Conservation (phyloP, 1,140 invertebrate species). For the Palaemon carinicauda region DNA sequence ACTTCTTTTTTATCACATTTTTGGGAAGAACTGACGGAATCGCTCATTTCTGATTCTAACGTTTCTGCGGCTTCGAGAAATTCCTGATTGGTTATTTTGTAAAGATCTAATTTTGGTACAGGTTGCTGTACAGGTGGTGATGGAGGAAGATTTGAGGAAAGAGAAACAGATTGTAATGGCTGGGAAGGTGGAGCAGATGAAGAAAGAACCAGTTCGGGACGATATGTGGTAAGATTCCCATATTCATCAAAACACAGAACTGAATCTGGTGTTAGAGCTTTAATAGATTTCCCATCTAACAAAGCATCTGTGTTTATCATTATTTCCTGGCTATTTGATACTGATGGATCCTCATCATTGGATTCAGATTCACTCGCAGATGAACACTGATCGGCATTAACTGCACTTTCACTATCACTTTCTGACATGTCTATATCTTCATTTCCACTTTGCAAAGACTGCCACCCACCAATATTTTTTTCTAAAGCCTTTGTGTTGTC, state of each 20-base stretch:
- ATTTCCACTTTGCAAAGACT: neutral
- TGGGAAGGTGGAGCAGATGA: neutral
- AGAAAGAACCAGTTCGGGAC: neutral
- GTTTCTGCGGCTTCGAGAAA: too few species aligned
- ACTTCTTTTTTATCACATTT: too few species aligned
- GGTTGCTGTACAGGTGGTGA: too few species aligned
- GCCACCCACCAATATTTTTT: too few species aligned
- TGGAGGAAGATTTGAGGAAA: neutral
- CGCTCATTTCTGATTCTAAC: too few species aligned
- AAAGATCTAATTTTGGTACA: too few species aligned
- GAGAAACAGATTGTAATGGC: neutral
- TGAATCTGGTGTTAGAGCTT: neutral
- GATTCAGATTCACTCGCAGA: neutral
- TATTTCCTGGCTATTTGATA: conserved; percentile 1
- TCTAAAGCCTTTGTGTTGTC: too few species aligned
- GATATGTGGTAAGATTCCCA: conserved; percentile 41
- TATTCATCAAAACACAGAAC: conserved; percentile 52
- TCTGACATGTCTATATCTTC: neutral
- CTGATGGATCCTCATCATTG: neutral
- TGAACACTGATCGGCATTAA: neutral
- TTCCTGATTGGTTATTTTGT: too few species aligned
- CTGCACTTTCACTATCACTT: neutral
- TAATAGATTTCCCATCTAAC: neutral
- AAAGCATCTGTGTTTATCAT: neutral
- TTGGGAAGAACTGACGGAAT: too few species aligned